Evolutionary conservation across 2,888 invertebrate species (phyloP), one percentile per base, ranked within the genome.

Genomic region (Hypomecis punctinalis): DNA sequence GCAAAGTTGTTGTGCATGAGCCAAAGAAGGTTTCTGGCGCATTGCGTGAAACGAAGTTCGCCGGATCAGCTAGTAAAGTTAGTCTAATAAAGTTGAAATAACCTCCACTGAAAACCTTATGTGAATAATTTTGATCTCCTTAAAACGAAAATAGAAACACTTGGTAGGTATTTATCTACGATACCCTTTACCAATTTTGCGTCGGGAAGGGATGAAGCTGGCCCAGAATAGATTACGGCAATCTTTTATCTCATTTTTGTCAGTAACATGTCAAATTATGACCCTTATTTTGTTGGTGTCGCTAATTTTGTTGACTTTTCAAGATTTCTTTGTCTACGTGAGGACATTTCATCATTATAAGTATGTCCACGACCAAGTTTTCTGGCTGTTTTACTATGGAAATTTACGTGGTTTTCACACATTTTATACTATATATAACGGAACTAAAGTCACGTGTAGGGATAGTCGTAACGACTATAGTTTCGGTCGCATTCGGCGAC

Each of bases 211-310:
- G 13, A 61, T 62, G 23, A 48, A 5, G 23, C 23, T 23, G 23
- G 23, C 56, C 51, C 43, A n/a, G 7, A 36, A 36, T 43, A 46
- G 63, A 64, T 64, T 54, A 55, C 6, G 13, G 23, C 40, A 59
- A 60, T 64, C 49, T 45, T 55, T 59, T 58, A 55, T 59, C 13
- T 55, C 59, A 46, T 64, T 63, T 55, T 59, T 42, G 59, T 59
- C 59, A 63, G 58, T 37, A 8, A 46, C 47, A 42, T 63, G 37
- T 58, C 58, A 58, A 48, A 58, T 63, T 53, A 58, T 47, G 47
- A 9, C 33, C 4, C 39, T 46, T 52, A 39, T 46, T 1, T 46
- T 33, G 37, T 33, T 10, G 9, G 33, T 5, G 10, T 13, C 7
- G 40, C 6, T 40, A 52, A 33, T 45, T 39, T 13, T 47, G 11